Evolutionary conservation across 1,140 invertebrate genomes (phyloP).

Genomic region (Cyclargus thomasi): DNA sequence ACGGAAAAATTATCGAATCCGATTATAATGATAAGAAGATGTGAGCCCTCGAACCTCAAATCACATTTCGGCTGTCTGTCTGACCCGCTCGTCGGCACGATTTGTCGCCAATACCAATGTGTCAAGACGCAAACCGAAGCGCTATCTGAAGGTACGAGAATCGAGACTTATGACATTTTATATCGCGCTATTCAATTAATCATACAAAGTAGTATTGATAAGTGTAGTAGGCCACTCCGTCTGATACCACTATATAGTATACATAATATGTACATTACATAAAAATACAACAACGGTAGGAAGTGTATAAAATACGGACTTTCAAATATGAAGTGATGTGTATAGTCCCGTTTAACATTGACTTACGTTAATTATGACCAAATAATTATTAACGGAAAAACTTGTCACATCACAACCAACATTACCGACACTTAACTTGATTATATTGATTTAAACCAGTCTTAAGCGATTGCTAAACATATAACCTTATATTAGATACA

Average conservation of each 20-base stretch:
- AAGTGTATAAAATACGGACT: not conserved
- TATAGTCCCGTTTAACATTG: not conserved
- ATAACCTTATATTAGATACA: not conserved
- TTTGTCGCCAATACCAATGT: too few species aligned
- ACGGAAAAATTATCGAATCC: too few species aligned
- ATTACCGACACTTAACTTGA: not conserved
- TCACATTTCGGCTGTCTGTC: too few species aligned
- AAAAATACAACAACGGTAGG: not conserved
- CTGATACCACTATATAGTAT: not conserved
- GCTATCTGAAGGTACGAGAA: too few species aligned
- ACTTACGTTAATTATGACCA: not conserved
- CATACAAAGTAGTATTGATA: not conserved
- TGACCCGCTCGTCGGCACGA: too few species aligned
- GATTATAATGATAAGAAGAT: too few species aligned
- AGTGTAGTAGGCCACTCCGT: not conserved
- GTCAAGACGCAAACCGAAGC: too few species aligned
- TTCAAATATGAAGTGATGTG: not conserved
- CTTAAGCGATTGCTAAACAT: not conserved
- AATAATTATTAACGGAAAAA: not conserved
- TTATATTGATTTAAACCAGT: not conserved
- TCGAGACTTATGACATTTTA: not conserved
- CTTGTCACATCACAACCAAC: not conserved
- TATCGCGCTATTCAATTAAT: not conserved
- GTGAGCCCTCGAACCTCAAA: too few species aligned
- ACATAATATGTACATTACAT: constrained; percentile 1